phyloP scores from a whole-genome alignment of 2,113 vertebrate genomes.

The Centropristis striata region DNA sequence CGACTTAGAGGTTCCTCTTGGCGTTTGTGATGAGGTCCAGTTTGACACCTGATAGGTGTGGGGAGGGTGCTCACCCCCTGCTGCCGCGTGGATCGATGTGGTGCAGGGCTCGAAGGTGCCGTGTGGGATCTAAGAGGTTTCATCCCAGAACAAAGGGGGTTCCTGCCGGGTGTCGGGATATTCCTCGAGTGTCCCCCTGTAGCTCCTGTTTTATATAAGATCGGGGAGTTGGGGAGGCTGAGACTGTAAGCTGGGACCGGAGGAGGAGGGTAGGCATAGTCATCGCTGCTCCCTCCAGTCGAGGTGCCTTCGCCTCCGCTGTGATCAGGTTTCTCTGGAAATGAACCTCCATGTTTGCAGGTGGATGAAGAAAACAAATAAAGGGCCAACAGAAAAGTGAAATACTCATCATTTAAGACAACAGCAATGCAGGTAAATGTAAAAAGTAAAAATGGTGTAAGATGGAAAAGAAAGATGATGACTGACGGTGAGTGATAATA shows the following conservation, averaged over 20 bases:
- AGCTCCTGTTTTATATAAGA: conserved; percentile 34
- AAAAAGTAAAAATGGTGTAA: neutral
- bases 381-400: neutral
- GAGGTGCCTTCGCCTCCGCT: neutral
- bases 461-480: neutral
- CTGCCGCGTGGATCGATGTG: neutral
- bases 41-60: neutral
- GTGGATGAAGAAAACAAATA: conserved; percentile 18
- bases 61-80: conserved; percentile 21
- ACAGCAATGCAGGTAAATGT: neutral
- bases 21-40: neutral
- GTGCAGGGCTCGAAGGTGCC: conserved; percentile 57
- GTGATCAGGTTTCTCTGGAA: conserved; percentile 42
- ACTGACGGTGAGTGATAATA: neutral
- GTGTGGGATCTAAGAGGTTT: conserved; percentile 32
- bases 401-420: neutral
- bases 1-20: neutral
- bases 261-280: conserved; percentile 69
- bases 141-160: neutral
- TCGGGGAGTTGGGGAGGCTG: conserved; percentile 66
- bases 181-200: conserved; percentile 38
- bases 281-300: conserved; percentile 20
- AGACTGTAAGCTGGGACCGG: conserved; percentile 60
- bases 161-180: conserved; percentile 37
- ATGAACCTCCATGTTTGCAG: conserved; percentile 7